A percentile compares a stretch with the other conserved stretches of the same genome.
These are phyloP conservation scores for Rostratula benghalensis DNA, from an alignment of 2,113 vertebrate species.

Conservation along the genomic window DNA sequence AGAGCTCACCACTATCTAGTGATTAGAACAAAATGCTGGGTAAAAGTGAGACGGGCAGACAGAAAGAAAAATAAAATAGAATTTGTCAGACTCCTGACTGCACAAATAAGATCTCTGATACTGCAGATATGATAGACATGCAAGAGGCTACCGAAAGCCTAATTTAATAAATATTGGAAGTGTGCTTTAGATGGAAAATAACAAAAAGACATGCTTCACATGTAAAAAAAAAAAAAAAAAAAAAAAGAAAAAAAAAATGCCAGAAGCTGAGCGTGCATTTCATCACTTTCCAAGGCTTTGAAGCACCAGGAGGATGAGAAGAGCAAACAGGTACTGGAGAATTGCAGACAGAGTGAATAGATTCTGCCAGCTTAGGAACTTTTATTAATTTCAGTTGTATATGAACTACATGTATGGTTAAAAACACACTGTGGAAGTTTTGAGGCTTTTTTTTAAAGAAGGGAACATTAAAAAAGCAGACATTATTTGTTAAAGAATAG, in stretches of 20 bases:
- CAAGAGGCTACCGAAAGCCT: not conserved
- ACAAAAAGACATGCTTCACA: not conserved
- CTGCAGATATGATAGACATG: not conserved
- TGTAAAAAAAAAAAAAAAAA: not conserved
- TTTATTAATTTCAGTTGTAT: not conserved
- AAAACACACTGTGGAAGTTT: not conserved
- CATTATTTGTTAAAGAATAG: not conserved
- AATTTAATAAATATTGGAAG: not conserved
- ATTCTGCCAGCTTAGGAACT: not conserved
- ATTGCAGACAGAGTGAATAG: not conserved
- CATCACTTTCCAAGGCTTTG: not conserved
- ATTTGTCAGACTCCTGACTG: not conserved
- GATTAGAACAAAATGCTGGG: not conserved
- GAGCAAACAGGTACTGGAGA: not conserved
- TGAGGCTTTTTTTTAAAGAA: not conserved
- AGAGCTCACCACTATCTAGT: not conserved
- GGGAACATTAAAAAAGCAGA: not conserved
- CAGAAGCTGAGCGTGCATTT: not conserved
- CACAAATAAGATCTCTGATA: not conserved
- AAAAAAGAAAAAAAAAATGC: fast-evolving
- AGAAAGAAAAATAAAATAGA: not conserved
- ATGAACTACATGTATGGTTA: not conserved
- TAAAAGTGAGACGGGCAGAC: not conserved
- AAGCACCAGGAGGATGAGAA: not conserved
- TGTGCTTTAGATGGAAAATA: not conserved